Evolutionary conservation across 2,888 invertebrate species (phyloP).

Genomic region (Acleris holmiana): DNA sequence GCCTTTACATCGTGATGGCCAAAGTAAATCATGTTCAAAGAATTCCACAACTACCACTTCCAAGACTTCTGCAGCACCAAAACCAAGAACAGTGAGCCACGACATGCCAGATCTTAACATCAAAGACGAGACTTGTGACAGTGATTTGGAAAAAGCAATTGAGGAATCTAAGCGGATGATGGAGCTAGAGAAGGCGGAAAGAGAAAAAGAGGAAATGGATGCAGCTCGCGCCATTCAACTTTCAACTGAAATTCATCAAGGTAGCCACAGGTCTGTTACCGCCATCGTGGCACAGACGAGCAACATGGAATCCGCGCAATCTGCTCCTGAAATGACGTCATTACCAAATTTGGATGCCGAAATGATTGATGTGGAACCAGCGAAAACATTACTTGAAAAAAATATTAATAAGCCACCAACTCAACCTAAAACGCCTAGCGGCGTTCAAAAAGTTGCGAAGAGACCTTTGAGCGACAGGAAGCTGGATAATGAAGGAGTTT

Average conservation of each 20-base stretch:
- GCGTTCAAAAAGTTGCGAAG: slow-evolving; percentile 66
- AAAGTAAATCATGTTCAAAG: slow-evolving; percentile 76
- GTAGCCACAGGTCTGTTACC: slow-evolving; percentile 62
- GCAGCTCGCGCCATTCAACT: slow-evolving; percentile 68
- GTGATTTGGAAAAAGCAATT: slow-evolving; percentile 79
- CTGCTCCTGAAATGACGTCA: slow-evolving; percentile 65
- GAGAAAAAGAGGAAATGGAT: slow-evolving; percentile 75
- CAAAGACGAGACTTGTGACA: slow-evolving; percentile 81
- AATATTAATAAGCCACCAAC: slow-evolving; percentile 62
- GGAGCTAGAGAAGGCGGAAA: slow-evolving; percentile 74
- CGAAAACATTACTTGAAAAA: slow-evolving; percentile 71
- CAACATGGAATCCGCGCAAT: slow-evolving; percentile 48
- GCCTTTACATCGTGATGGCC: slow-evolving; percentile 89
- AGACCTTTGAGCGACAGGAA: slow-evolving; percentile 69
- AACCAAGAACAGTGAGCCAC: slow-evolving; percentile 69
- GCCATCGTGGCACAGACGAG: slow-evolving; percentile 47
- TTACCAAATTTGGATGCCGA: slow-evolving; percentile 71
- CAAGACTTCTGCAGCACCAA: slow-evolving; percentile 61
- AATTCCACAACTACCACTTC: slow-evolving; percentile 59
- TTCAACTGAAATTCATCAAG: slow-evolving; percentile 65
- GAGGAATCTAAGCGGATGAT: slow-evolving; percentile 80
- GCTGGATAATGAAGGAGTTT: slow-evolving; percentile 58
- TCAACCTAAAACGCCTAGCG: slow-evolving; percentile 54
- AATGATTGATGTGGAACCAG: slow-evolving; percentile 66
- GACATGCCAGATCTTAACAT: slow-evolving; percentile 82